These are phyloP conservation scores for Drosophila funebris DNA, from an alignment of 1,140 invertebrate species.

Conservation along the genomic window DNA sequence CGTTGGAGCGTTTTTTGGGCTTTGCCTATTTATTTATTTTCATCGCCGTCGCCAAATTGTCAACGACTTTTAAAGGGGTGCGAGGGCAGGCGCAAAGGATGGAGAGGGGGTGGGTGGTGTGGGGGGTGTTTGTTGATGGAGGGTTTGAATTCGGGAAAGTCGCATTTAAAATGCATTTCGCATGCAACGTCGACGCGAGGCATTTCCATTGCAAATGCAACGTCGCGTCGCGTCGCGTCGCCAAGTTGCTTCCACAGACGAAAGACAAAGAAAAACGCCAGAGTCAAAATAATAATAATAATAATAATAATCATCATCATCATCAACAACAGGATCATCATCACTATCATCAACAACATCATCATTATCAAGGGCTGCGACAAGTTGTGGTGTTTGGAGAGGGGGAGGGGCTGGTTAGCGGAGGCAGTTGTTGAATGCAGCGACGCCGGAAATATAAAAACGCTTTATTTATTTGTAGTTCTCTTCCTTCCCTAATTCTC, in stretches of 20 bases:
- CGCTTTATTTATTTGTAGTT: conserved; percentile 64
- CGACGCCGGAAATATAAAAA: conserved; percentile 47
- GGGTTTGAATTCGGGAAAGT: conserved; percentile 50
- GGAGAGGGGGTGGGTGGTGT: background rate
- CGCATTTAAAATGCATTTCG: conserved; percentile 79
- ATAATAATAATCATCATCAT: conserved; percentile 30
- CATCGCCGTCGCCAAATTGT: conserved; percentile 68
- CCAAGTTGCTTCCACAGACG: conserved; percentile 21
- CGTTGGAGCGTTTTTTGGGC: conserved; percentile 12
- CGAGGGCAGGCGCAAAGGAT: background rate
- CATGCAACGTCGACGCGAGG: conserved; percentile 54
- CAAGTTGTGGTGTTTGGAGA: too few relatives aligned
- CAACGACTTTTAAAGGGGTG: conserved; percentile 53
- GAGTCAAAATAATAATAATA: conserved; percentile 68
- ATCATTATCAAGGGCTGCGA: background rate
- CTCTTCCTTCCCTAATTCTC: background rate
- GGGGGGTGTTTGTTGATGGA: background rate
- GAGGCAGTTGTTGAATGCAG: conserved; percentile 16
- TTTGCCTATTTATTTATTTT: conserved; percentile 80
- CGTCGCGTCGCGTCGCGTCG: background rate
- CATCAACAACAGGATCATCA: conserved; percentile 28
- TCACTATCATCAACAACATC: conserved; percentile 9
- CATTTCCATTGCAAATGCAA: conserved; percentile 79
- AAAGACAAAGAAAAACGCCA: conserved; percentile 43
- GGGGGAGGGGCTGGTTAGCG: too few relatives aligned